A percentile compares a stretch with the other conserved stretches of the same genome.
Evolutionary conservation across 2,113 vertebrate genomes (phyloP).

Genomic region (Gymnarchus niloticus): DNA sequence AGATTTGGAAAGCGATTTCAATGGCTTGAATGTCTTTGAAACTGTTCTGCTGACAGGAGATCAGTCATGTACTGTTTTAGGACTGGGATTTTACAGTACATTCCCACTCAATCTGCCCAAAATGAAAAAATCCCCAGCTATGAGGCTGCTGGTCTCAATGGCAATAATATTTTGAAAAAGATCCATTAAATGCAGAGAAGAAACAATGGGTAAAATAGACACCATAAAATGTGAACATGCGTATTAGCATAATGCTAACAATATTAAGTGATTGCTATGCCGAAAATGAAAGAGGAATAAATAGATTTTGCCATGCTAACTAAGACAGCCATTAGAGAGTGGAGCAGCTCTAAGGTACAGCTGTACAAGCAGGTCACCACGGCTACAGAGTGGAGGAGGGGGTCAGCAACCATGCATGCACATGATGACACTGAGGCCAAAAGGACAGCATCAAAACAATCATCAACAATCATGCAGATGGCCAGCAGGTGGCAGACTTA

Average conservation of each 20-base stretch:
- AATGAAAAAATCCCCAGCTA: conserved; percentile 29
- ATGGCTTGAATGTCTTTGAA: neutral
- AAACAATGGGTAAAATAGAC: conserved; percentile 29
- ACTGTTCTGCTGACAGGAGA: neutral
- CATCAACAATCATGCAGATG: neutral
- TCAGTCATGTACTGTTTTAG: neutral
- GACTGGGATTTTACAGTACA: neutral
- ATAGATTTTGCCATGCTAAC: conserved; percentile 21
- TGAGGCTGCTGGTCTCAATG: conserved; percentile 40
- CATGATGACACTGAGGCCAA: neutral
- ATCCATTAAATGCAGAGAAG: conserved; percentile 45
- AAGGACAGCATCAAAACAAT: neutral
- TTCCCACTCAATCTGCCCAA: neutral
- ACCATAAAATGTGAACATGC: conserved; percentile 21
- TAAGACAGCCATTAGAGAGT: neutral
- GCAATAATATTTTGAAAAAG: conserved; percentile 46
- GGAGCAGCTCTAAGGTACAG: neutral
- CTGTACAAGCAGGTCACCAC: neutral
- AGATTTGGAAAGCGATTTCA: neutral
- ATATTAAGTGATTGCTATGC: conserved; percentile 31
- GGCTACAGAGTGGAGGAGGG: neutral
- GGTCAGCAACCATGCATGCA: conserved; percentile 16
- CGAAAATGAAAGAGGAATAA: conserved; percentile 46
- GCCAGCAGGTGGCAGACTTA: conserved; percentile 3
- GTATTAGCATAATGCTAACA: conserved; percentile 39